A percentile compares a stretch with the other conserved stretches of the same genome.
Evolutionary conservation across 2,113 vertebrate species (phyloP).

Genomic region (Percopsis transmontana): DNA sequence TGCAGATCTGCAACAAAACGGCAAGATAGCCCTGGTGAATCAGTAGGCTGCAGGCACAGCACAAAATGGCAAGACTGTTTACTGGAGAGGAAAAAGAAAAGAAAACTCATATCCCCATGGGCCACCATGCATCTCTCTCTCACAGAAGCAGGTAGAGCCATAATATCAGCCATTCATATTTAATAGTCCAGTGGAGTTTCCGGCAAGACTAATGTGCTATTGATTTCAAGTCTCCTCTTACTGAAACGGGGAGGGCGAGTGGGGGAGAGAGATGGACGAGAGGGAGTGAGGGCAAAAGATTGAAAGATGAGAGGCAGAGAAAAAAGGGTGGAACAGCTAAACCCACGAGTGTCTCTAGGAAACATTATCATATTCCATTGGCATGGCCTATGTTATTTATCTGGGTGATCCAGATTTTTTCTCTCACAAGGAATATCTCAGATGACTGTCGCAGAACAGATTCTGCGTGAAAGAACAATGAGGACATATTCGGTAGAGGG

Average conservation of each 20-base stretch:
- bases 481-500: conserved; percentile 17
- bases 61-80: conserved; percentile 68
- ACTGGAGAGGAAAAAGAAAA: conserved; percentile 47
- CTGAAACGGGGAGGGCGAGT: conserved; percentile 58
- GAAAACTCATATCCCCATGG: conserved; percentile 55
- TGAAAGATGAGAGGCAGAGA: conserved; percentile 53
- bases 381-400: conserved; percentile 11
- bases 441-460: conserved; percentile 16
- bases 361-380: conserved; percentile 34
- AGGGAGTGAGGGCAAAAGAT: conserved; percentile 57
- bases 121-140: conserved; percentile 64
- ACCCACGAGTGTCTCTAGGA: conserved; percentile 34
- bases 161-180: conserved; percentile 85
- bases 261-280: conserved; percentile 21
- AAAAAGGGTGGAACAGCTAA: conserved; percentile 32
- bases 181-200: conserved; percentile 81
- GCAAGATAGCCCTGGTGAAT: conserved; percentile 32
- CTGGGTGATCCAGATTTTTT: conserved; percentile 9
- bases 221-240: conserved; percentile 83
- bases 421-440: conserved; percentile 9
- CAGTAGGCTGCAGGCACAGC: conserved; percentile 34
- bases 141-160: conserved; percentile 76
- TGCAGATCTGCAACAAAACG: conserved; percentile 33
- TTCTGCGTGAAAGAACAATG: conserved; percentile 28
- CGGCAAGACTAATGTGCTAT: conserved; percentile 83